Evolutionary conservation across 2,113 vertebrate genomes (phyloP), one percentile per base, ranked within the genome.

Genomic region (Plestiodon gilberti): DNA sequence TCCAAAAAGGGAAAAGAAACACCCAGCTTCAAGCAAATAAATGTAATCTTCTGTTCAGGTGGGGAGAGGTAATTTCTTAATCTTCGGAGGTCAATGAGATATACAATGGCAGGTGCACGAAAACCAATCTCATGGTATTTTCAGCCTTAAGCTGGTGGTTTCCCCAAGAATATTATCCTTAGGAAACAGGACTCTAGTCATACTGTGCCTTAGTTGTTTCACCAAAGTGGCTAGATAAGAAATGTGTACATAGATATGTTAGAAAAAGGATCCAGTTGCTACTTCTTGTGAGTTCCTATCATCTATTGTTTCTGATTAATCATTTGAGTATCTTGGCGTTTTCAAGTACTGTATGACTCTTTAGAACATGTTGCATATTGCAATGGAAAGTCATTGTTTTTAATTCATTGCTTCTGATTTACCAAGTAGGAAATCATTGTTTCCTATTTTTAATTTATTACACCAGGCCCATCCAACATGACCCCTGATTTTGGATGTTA

Each of bases 31-130:
- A 0, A 90, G 84, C 83, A 93, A 92, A 91, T 85, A 92, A 93
- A 89, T 71, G 94, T 90, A 95, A 93, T 92, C 88, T 85, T 80
- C 43, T 86, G 38, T 78, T 77, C 90, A 87, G 59, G 92, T 48
- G 78, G n/a, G n/a, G 91, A 93, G 86, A 85, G 71, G 77, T 75
- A 81, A 40, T 82, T 84, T 88, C 62, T 84, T 43, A 57, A 17
- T 64, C 88, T 90, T 92, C 84, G 22, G 76, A 87, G 61, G 84
- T 92, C 88, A 85, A 43, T 83, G 82, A 93, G 93, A 89, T 1
- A 3, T 67, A 89, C 64, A 87, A 76, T 7, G 92, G 77, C 91
- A 93, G 91, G 92, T 91, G 89, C 77, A 78, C 15, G 33, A 84
- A 90, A 92, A 82, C 13, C 48, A 88, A 92, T 84, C 71, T 71